Evolutionary conservation across 1,140 invertebrate genomes (phyloP).

Genomic region (Aphaenogaster floridana): DNA sequence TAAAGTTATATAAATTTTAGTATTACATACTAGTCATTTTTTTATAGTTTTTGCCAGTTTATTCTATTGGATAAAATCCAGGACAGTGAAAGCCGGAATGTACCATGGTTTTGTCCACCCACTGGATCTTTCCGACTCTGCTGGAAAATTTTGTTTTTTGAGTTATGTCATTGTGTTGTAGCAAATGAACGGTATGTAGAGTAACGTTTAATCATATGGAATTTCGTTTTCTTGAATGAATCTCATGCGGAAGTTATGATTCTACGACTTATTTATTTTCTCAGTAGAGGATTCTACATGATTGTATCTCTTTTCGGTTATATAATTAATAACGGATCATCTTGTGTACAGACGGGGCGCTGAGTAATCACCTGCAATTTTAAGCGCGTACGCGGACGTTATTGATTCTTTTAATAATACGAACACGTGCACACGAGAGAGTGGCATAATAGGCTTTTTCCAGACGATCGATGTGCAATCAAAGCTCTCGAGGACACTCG

Average conservation of each 20-base stretch:
- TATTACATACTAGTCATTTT: too few relatives aligned
- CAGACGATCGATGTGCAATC: conserved; percentile 30
- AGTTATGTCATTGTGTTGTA: too few relatives aligned
- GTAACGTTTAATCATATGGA: background rate
- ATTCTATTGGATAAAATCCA: too few relatives aligned
- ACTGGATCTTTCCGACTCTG: too few relatives aligned
- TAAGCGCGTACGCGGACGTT: background rate
- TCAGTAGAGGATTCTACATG: background rate
- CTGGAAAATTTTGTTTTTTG: too few relatives aligned
- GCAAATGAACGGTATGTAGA: too few relatives aligned
- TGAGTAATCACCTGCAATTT: conserved; percentile 43
- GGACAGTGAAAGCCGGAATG: too few relatives aligned
- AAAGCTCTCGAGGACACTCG: conserved; percentile 1
- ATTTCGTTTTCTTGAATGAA: background rate
- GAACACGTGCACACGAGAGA: background rate
- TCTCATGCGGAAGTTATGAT: background rate
- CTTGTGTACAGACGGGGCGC: background rate
- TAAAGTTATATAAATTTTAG: too few relatives aligned
- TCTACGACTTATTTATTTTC: background rate
- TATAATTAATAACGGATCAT: background rate
- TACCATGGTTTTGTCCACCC: too few relatives aligned
- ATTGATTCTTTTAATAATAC: conserved; percentile 42
- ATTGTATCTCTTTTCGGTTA: background rate
- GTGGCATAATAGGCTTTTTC: conserved; percentile 22
- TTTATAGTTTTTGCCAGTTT: too few relatives aligned